Evolutionary conservation across 1,140 invertebrate genomes (phyloP).

Genomic region (Oryzaephilus surinamensis): DNA sequence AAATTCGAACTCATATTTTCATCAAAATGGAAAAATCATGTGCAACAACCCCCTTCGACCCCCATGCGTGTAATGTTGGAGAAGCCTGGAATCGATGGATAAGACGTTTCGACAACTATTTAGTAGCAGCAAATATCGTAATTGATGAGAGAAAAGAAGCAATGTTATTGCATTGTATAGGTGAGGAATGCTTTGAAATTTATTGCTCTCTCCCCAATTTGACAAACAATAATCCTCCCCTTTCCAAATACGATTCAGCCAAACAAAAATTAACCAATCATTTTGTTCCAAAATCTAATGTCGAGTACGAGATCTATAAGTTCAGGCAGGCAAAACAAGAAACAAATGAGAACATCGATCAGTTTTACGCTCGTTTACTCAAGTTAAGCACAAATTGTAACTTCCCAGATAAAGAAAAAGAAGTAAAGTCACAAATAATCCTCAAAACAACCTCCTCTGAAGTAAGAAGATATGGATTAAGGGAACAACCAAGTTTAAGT

Average conservation of each 20-base stretch:
- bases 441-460: not conserved
- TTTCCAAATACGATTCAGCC: not conserved
- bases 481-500: constrained; percentile 2
- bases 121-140: not conserved
- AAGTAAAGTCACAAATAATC: constrained; percentile 5
- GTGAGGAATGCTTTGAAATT: not conserved
- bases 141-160: not conserved
- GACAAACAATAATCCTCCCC: not conserved
- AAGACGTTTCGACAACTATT: not conserved
- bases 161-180: not conserved
- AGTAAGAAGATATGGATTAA: not conserved
- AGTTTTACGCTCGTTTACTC: constrained; percentile 4
- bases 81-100: too few species aligned
- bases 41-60: too few species aligned
- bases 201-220: not conserved
- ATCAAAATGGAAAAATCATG: too few species aligned
- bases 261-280: not conserved
- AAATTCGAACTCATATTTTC: too few species aligned
- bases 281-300: not conserved
- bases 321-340: not conserved
- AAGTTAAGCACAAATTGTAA: not conserved
- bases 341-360: constrained; percentile 1
- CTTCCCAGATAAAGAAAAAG: not conserved
- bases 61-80: too few species aligned
- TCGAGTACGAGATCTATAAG: constrained; percentile 1